Conservation (phyloP, 2,797 vertebrate species). For the Lerista edwardsae region DNA sequence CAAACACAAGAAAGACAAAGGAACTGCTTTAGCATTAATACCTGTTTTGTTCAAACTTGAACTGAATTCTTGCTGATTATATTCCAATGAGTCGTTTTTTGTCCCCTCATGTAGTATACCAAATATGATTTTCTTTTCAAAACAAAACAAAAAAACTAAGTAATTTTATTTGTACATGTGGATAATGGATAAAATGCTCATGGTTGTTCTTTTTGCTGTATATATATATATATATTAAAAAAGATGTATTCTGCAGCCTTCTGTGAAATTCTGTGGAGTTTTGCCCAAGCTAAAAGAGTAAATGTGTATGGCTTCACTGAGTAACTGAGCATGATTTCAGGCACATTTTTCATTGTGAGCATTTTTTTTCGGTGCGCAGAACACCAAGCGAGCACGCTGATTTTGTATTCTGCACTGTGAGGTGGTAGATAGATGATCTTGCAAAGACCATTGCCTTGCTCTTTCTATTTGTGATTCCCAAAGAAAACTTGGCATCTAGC, state of each 20-base stretch:
- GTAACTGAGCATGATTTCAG: slow-evolving; percentile 29
- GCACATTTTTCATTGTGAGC: slow-evolving; percentile 65
- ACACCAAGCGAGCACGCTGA: slow-evolving; percentile 17
- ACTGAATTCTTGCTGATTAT: too few species aligned
- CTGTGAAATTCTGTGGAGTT: neutral
- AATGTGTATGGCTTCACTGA: neutral
- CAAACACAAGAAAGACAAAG: too few species aligned
- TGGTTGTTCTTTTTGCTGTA: neutral
- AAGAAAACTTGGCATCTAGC: slow-evolving; percentile 41
- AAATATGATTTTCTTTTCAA: too few species aligned
- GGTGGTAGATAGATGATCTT: slow-evolving; percentile 36
- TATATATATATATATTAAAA: too few species aligned
- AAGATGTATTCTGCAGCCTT: neutral
- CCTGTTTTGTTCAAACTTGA: too few species aligned
- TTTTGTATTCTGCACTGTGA: slow-evolving; percentile 45
- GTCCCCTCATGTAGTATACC: too few species aligned
- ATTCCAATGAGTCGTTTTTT: too few species aligned
- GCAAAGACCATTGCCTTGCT: slow-evolving; percentile 37
- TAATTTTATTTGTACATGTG: neutral
- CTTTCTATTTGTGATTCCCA: slow-evolving; percentile 39
- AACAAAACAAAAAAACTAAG: too few species aligned
- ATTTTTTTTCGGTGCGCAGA: slow-evolving; percentile 35
- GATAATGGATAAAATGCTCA: neutral
- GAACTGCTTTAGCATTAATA: too few species aligned
- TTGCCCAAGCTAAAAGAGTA: neutral